These are phyloP conservation scores for Conomelus anceps DNA, from an alignment of 2,888 invertebrate genomes.

Conservation along the genomic window DNA sequence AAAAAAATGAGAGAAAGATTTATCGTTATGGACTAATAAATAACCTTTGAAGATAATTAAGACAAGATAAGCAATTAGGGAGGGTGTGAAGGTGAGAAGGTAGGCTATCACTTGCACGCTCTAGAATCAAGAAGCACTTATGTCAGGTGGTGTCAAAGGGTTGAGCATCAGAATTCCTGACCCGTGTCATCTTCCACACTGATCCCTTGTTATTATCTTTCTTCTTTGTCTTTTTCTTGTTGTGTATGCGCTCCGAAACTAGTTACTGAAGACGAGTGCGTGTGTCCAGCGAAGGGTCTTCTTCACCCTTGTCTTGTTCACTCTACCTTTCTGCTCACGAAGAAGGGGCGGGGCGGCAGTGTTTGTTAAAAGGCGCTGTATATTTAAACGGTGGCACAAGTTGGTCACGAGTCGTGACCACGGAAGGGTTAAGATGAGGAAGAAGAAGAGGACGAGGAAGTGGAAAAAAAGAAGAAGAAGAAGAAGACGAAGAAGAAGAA, in stretches of 20 bases:
- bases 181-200: neutral
- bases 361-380: neutral
- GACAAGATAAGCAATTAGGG: neutral
- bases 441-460: neutral
- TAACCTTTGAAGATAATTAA: neutral
- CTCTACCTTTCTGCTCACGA: neutral
- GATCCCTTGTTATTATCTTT: neutral
- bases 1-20: too few species aligned
- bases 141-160: neutral
- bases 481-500: too few species aligned
- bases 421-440: neutral
- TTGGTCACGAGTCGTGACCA: neutral
- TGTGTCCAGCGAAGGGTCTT: neutral
- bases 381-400: neutral
- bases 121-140: neutral
- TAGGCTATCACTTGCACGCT: neutral
- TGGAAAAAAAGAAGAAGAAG: neutral
- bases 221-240: neutral
- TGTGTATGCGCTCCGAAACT: too few species aligned
- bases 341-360: neutral
- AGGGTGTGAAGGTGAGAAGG: neutral
- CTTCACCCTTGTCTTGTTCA: neutral
- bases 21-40: neutral
- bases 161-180: neutral
- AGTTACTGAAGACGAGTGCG: too few species aligned